Percentiles rank a stretch among this genome's conserved stretches.
phyloP scores from a whole-genome alignment of 2,888 invertebrate genomes.

The Caenorhabditis angaria region DNA sequence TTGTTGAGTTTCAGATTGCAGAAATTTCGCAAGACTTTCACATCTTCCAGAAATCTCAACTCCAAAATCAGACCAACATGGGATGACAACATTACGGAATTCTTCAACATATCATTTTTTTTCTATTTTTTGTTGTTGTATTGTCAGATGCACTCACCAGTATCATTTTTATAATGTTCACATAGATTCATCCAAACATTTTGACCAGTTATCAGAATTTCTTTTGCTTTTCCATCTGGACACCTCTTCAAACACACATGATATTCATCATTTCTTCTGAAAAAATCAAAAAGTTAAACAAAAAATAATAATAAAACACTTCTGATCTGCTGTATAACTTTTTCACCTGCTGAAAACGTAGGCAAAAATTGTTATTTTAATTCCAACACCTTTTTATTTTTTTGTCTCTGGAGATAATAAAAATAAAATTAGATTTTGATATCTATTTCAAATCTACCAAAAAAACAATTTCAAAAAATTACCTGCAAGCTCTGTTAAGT shows the following conservation, averaged over 20 bases:
- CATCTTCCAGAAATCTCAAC: slow-evolving; percentile 37
- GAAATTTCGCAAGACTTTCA: slow-evolving; percentile 34
- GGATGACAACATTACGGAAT: slow-evolving; percentile 43
- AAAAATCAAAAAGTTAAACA: not conserved
- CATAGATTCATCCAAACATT: slow-evolving; percentile 60
- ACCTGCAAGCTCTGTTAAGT: slow-evolving; percentile 47
- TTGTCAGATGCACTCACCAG: slow-evolving; percentile 30
- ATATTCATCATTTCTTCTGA: slow-evolving; percentile 53
- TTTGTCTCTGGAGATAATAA: too few relatives aligned
- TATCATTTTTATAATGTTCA: slow-evolving; percentile 54
- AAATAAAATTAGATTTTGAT: too few relatives aligned
- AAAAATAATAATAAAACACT: not conserved
- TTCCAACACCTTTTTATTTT: too few relatives aligned
- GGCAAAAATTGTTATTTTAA: too few relatives aligned
- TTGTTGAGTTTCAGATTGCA: slow-evolving; percentile 52
- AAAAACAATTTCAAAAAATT: not conserved
- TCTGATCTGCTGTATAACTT: too few relatives aligned
- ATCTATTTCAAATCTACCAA: too few relatives aligned
- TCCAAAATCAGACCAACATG: slow-evolving; percentile 53
- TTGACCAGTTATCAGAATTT: slow-evolving; percentile 57
- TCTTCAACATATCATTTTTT: slow-evolving; percentile 23
- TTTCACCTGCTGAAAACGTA: too few relatives aligned
- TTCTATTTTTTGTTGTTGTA: not conserved
- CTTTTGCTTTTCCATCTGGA: slow-evolving; percentile 50
- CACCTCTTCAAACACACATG: slow-evolving; percentile 53